These are phyloP conservation scores for Leucania comma DNA, from an alignment of 2,888 invertebrate species.

Conservation along the genomic window DNA sequence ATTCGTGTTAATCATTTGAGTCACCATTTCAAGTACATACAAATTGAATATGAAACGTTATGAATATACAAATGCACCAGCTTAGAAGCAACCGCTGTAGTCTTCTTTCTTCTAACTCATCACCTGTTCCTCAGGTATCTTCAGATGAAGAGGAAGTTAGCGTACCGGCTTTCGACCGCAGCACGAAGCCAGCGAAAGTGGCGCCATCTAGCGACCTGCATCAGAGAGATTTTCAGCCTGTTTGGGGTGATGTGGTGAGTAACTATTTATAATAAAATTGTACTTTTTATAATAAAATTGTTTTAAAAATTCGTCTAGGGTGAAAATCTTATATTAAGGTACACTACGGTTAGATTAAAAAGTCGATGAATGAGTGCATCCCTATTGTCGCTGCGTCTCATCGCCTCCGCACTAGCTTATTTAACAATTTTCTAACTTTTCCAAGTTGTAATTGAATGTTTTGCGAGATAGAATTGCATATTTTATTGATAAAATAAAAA, in stretches of 20 bases:
- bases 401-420: too few relatives aligned
- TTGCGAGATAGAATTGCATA: too few relatives aligned
- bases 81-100: neutral
- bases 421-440: too few relatives aligned
- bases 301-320: too few relatives aligned
- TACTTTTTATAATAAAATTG: too few relatives aligned
- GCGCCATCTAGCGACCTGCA: slow-evolving; percentile 76
- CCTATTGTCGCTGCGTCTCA: too few relatives aligned
- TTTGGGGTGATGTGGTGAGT: slow-evolving; percentile 91
- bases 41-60: neutral
- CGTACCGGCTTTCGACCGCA: slow-evolving; percentile 91
- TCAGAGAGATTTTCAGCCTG: slow-evolving; percentile 91
- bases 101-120: slow-evolving; percentile 1
- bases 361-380: too few relatives aligned
- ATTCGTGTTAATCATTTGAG: neutral
- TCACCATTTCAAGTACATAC: neutral
- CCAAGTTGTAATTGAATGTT: too few relatives aligned
- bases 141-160: slow-evolving; percentile 83
- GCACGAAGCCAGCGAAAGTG: slow-evolving; percentile 89
- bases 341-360: too few relatives aligned
- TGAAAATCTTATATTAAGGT: too few relatives aligned
- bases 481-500: too few relatives aligned
- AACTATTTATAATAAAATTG: neutral
- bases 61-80: too few relatives aligned
- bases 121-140: slow-evolving; percentile 68